A percentile compares a stretch with the other conserved stretches of the same genome.
Conservation (phyloP, 2,888 invertebrate genomes). For the Microctonus brassicae region DNA sequence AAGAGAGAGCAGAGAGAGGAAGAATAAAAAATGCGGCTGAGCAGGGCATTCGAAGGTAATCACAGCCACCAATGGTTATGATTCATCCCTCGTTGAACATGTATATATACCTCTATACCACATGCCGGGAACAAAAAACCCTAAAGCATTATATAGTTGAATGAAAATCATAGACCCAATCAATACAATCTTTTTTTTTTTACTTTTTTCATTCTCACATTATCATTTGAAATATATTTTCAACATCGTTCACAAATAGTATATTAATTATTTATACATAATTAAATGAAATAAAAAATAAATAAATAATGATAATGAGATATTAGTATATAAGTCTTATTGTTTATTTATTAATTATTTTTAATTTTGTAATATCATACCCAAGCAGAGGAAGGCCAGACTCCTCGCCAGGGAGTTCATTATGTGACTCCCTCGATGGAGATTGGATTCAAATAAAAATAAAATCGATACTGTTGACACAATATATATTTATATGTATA, state of each 20-base stretch:
- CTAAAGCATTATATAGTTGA: constrained; percentile 16
- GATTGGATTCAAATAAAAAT: constrained; percentile 17
- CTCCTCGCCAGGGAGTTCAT: constrained; percentile 43
- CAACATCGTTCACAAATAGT: not conserved
- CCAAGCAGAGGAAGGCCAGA: constrained; percentile 39
- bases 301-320: no score
- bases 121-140: constrained; percentile 25
- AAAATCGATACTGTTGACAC: not conserved
- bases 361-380: constrained; percentile 37
- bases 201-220: not conserved
- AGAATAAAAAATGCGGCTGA: constrained; percentile 13
- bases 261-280: no score
- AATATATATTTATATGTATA: not conserved
- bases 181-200: constrained; percentile 16
- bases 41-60: constrained; percentile 17
- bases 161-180: constrained; percentile 21
- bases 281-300: no score
- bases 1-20: not conserved
- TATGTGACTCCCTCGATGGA: constrained; percentile 28
- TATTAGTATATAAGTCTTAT: no score
- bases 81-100: constrained; percentile 32
- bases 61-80: constrained; percentile 22
- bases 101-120: constrained; percentile 11
- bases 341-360: not conserved
- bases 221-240: no score